Conservation (phyloP, 2,113 vertebrate species). For the Galemys pyrenaicus region DNA sequence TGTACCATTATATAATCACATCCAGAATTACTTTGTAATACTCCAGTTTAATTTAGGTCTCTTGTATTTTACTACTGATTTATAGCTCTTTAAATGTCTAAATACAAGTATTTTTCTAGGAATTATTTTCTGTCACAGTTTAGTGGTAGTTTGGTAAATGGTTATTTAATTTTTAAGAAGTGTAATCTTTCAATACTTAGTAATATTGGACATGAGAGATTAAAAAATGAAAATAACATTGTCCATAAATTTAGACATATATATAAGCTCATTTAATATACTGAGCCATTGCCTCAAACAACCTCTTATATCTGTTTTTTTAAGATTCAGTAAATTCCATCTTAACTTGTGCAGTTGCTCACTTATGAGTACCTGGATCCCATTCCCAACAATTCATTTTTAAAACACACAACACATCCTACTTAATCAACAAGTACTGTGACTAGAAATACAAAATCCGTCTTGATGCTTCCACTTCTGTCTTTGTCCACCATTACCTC, state of each 20-base stretch:
- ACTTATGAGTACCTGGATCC: background rate
- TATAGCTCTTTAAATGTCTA: background rate
- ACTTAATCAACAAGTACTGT: background rate
- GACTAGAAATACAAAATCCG: background rate
- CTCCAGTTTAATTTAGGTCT: background rate
- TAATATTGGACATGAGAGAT: background rate
- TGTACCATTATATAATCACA: background rate
- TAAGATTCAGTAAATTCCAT: background rate
- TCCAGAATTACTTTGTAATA: background rate
- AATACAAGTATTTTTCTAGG: background rate
- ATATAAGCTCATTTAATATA: too few relatives aligned
- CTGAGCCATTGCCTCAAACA: background rate
- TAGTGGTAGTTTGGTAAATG: background rate
- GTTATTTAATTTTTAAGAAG: background rate
- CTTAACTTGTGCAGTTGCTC: background rate
- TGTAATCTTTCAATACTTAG: background rate
- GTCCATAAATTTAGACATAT: too few relatives aligned
- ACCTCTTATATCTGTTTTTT: background rate
- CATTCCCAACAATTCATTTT: background rate
- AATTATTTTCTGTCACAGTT: background rate
- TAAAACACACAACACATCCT: rapidly evolving
- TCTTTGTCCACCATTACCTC: background rate
- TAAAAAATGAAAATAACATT: background rate
- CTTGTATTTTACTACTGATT: background rate
- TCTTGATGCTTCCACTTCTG: background rate